Evolutionary conservation across 2,888 invertebrate genomes (phyloP), one percentile per base, ranked within the genome.

Genomic region (Tetramorium bicarinatum): DNA sequence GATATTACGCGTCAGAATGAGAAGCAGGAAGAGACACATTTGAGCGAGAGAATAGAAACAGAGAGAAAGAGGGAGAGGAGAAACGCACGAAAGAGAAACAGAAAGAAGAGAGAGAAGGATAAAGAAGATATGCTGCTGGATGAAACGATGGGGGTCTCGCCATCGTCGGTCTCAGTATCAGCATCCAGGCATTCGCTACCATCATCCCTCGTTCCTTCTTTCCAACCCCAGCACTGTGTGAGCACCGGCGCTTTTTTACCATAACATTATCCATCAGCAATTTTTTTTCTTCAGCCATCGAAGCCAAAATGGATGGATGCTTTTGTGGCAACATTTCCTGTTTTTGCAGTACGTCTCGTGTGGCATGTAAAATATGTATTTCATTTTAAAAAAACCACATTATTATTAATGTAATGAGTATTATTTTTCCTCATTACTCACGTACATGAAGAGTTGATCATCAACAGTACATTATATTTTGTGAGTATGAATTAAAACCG

Each of bases 131-230:
- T 62, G 83, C 49, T 44, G 49, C 59, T 80, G 77, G 84, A 76
- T 83, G 71, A 64, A 86, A 71, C 85, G 56, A 34, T 34, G 29
- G 29, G 82, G 81, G 86, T 88, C 29, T 34, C 29, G 85, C 88
- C 86, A 85, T 56, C 82, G 44, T 59, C 47, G 34, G 7, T 59
- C 56, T 59, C 25, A 72, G 91, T 91, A 87, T 89, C 91, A 89
- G 90, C 89, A 90, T 87, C 91, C 91, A 87, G 86, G 89, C 91
- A 88, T 89, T 89, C 83, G 80, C 90, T 77, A 67, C 66, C 87
- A 79, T 62, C 87, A 79, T 85, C 87, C 87, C 83, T 54, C 61
- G 81, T 67, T 34, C 64, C 75, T 87, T 84, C 79, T 80, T 84
- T 81, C 76, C 88, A 71, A 81, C 81, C 81, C 86, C 80, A 79